Percentiles rank a stretch among this genome's conserved stretches.
These are phyloP conservation scores for Eolophus roseicapilla DNA, from an alignment of 2,113 vertebrate species.

Conservation along the genomic window DNA sequence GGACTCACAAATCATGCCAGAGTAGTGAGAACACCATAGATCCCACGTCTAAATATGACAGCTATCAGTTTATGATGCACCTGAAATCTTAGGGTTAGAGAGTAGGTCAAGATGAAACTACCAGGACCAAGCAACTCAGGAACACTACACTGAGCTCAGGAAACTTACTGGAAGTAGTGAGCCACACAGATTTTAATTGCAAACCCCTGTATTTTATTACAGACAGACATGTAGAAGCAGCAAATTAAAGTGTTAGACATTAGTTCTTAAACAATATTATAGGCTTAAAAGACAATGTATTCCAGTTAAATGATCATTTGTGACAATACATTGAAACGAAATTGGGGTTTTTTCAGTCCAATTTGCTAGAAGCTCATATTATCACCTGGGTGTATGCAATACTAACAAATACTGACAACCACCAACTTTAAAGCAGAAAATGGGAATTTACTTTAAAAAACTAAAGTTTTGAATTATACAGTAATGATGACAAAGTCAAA, in stretches of 20 bases:
- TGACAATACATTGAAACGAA: neutral
- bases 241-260: neutral
- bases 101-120: neutral
- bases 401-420: neutral
- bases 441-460: neutral
- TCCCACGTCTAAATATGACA: neutral
- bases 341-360: neutral
- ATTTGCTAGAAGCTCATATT: neutral
- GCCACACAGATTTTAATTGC: neutral
- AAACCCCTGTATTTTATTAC: neutral
- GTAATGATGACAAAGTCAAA: neutral
- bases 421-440: neutral
- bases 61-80: neutral
- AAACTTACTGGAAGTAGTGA: neutral
- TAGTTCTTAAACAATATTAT: neutral
- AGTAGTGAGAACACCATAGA: neutral
- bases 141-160: neutral
- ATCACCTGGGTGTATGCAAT: neutral
- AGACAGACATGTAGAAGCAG: neutral
- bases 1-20: neutral
- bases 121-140: neutral
- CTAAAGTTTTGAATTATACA: neutral
- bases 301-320: neutral
- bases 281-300: neutral
- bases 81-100: neutral